Evolutionary conservation across 2,888 invertebrate genomes (phyloP).

Genomic region (Zygothrica quintamaculata): DNA sequence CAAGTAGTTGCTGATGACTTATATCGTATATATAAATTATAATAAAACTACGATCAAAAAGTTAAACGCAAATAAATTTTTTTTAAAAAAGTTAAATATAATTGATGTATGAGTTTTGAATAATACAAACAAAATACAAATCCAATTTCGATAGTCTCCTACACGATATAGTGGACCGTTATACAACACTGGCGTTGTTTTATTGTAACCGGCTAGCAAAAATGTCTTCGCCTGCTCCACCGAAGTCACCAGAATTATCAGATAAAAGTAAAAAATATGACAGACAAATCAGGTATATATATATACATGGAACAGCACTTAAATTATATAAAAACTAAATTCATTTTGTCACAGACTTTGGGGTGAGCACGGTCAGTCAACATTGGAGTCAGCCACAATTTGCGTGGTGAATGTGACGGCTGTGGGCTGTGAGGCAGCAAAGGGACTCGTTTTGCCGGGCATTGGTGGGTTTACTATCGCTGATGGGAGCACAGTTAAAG

Average conservation of each 20-base stretch:
- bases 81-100: no score
- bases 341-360: conserved; percentile 89
- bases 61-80: no score
- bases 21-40: no score
- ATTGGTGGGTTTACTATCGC: conserved; percentile 96
- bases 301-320: no score
- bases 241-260: conserved; percentile 88
- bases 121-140: no score
- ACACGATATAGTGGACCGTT: conserved; percentile 4
- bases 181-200: conserved; percentile 51
- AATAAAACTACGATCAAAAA: no score
- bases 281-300: conserved; percentile 88
- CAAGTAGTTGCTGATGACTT: no score
- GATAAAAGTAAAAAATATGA: conserved; percentile 91
- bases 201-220: conserved; percentile 64
- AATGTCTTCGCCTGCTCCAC: conserved; percentile 84
- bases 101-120: no score
- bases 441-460: conserved; percentile 97
- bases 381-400: conserved; percentile 94
- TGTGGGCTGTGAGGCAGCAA: conserved; percentile 96
- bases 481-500: conserved; percentile 92
- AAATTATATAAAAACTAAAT: not conserved
- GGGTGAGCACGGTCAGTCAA: conserved; percentile 98
- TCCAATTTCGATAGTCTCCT: conserved; percentile 28
- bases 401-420: conserved; percentile 97